Conservation (phyloP, 2,113 vertebrate species). For the Mirounga angustirostris region DNA sequence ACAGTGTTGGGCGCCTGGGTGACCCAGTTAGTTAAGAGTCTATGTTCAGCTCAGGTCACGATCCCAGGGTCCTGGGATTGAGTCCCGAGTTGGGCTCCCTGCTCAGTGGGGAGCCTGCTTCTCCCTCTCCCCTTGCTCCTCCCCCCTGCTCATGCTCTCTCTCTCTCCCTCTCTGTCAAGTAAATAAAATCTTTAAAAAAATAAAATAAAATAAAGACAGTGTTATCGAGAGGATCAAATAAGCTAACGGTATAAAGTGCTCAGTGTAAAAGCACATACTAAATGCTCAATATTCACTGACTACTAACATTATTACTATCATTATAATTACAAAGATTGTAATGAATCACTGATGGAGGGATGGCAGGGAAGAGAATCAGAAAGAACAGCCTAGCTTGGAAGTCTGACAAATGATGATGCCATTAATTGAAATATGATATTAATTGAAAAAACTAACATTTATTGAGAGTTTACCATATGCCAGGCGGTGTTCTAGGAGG, state of each 20-base stretch:
- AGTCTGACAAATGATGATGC: background rate
- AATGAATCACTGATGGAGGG: background rate
- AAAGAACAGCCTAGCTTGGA: background rate
- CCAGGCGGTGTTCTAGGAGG: background rate
- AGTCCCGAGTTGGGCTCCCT: background rate
- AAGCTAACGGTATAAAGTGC: background rate
- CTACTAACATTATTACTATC: background rate
- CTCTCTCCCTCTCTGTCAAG: background rate
- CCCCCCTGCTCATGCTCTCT: background rate
- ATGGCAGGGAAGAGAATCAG: background rate
- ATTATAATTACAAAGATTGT: background rate
- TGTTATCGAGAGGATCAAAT: constrained; percentile 27
- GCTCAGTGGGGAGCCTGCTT: background rate
- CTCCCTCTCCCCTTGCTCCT: background rate
- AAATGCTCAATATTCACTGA: background rate
- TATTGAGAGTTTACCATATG: background rate
- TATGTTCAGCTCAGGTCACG: background rate
- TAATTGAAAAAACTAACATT: background rate
- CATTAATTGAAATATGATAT: background rate
- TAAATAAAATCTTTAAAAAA: background rate
- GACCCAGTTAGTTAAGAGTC: background rate
- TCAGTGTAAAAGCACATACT: background rate
- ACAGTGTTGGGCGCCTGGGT: background rate
- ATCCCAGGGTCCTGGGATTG: background rate
- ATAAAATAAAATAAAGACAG: background rate